Conservation (phyloP, 2,888 invertebrate species). For the Congeria kusceri region DNA sequence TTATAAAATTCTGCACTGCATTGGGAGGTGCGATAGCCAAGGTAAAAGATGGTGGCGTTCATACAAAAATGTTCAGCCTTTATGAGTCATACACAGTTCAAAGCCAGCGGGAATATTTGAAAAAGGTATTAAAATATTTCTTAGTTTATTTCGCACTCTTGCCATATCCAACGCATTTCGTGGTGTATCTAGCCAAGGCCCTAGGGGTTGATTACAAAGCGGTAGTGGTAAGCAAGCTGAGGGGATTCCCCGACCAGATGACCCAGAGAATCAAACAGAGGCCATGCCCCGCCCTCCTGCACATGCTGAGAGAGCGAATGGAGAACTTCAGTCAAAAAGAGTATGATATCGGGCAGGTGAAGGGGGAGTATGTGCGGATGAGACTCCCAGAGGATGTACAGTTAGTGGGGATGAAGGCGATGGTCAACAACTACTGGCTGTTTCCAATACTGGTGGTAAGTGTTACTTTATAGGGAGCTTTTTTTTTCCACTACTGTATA, state of each 20-base stretch:
- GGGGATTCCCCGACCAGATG: slow-evolving; percentile 83
- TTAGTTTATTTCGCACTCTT: slow-evolving; percentile 76
- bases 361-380: slow-evolving; percentile 82
- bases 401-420: slow-evolving; percentile 79
- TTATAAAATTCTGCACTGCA: slow-evolving; percentile 84
- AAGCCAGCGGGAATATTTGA: slow-evolving; percentile 76
- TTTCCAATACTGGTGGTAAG: slow-evolving; percentile 85
- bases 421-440: slow-evolving; percentile 84
- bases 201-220: slow-evolving; percentile 78
- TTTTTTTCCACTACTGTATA: too few species aligned
- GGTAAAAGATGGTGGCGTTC: slow-evolving; percentile 75
- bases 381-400: slow-evolving; percentile 78
- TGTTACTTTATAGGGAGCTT: slow-evolving; percentile 10
- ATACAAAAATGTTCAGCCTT: slow-evolving; percentile 74
- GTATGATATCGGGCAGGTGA: slow-evolving; percentile 72
- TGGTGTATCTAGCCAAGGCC: slow-evolving; percentile 67
- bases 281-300: slow-evolving; percentile 82
- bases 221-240: slow-evolving; percentile 77
- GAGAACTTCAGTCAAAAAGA: slow-evolving; percentile 69
- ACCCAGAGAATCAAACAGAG: slow-evolving; percentile 78
- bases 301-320: slow-evolving; percentile 78
- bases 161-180: slow-evolving; percentile 74
- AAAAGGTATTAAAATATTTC: slow-evolving; percentile 82
- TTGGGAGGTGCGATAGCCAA: slow-evolving; percentile 85
- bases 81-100: slow-evolving; percentile 78